Percentiles rank a stretch among this genome's conserved stretches.
Evolutionary conservation across 2,113 vertebrate species (phyloP).

Genomic region (Nannospalax galili): DNA sequence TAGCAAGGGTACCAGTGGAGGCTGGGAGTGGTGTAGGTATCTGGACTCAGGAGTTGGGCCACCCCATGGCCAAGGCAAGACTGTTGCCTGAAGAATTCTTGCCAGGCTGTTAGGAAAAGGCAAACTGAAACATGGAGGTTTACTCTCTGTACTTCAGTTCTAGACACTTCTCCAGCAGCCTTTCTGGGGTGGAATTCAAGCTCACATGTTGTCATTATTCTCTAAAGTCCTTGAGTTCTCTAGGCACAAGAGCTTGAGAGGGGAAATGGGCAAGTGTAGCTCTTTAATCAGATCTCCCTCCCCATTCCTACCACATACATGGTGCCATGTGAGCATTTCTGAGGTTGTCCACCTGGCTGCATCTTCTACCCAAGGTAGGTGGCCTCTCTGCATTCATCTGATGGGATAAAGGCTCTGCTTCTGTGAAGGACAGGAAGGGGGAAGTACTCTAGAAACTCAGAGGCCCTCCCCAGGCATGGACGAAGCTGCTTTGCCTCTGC

Average conservation of each 20-base stretch:
- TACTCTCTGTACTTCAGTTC: neutral
- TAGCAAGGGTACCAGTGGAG: neutral
- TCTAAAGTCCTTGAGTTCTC: neutral
- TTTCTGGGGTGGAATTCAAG: neutral
- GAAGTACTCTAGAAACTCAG: neutral
- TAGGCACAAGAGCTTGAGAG: neutral
- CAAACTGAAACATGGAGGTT: neutral
- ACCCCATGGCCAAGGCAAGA: no score
- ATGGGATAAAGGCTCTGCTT: neutral
- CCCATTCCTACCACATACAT: neutral
- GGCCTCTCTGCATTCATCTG: neutral
- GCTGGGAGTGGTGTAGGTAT: no score
- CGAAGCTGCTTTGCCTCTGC: neutral
- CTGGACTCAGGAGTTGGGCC: neutral
- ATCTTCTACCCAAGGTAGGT: neutral
- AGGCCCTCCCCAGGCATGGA: neutral
- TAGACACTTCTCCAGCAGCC: neutral
- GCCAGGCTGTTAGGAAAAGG: neutral
- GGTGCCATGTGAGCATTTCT: neutral
- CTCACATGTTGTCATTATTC: neutral
- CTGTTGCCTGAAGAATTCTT: neutral
- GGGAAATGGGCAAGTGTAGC: neutral
- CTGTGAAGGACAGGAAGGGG: neutral
- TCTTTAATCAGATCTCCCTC: neutral
- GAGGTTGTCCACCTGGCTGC: neutral